Percentiles rank a stretch among this genome's conserved stretches.
phyloP scores from a whole-genome alignment of 2,888 invertebrate species.

The Polietes domitor region DNA sequence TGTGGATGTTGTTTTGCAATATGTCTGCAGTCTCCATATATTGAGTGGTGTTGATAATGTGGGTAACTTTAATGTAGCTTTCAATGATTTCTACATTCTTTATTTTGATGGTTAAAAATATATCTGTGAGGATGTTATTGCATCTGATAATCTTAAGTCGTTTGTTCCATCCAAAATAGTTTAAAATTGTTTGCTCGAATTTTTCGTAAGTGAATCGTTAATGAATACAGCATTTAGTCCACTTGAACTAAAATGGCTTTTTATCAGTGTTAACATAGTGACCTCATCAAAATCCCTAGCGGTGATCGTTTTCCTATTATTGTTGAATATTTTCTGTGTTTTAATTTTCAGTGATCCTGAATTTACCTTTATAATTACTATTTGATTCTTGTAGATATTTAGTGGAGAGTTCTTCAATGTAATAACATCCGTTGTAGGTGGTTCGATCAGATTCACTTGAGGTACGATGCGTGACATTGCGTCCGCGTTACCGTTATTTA shows the following conservation, averaged over 20 bases:
- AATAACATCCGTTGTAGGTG: too few relatives aligned
- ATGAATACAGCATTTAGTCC: neutral
- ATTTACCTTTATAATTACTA: neutral
- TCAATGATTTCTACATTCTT: too few relatives aligned
- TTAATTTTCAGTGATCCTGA: conserved; percentile 37
- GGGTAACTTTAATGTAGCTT: too few relatives aligned
- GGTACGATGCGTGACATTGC: conserved; percentile 3
- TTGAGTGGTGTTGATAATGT: too few relatives aligned
- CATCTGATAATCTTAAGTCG: too few relatives aligned
- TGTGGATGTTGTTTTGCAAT: too few relatives aligned
- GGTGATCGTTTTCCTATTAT: conserved; percentile 11
- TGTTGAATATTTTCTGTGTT: conserved; percentile 19
- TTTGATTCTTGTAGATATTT: conserved; percentile 10
- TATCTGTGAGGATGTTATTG: too few relatives aligned
- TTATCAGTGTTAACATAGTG: neutral
- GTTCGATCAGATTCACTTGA: neutral
- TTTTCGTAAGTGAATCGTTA: neutral
- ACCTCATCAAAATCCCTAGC: conserved; percentile 2
- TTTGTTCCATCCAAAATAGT: too few relatives aligned
- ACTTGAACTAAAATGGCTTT: conserved; percentile 1
- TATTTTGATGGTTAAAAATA: too few relatives aligned
- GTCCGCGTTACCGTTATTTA: conserved; percentile 32
- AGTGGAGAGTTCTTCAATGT: neutral
- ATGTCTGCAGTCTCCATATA: too few relatives aligned
- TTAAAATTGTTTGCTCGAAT: too few relatives aligned